A percentile compares a stretch with the other conserved stretches of the same genome.
Evolutionary conservation across 1,140 invertebrate species (phyloP).

Genomic region (Drosophila yakuba): DNA sequence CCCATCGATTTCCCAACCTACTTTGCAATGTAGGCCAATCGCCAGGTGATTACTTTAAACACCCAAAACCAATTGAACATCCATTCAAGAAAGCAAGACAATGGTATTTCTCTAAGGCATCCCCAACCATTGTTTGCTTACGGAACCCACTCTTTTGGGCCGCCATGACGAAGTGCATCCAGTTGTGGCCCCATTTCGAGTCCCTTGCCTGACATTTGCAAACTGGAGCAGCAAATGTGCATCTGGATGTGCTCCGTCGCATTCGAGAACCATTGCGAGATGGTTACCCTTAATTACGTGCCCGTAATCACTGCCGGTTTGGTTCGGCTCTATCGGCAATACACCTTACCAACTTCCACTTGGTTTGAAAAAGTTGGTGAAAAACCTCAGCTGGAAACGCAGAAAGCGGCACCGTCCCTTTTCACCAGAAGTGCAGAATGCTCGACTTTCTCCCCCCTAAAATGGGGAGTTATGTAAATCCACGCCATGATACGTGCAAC

Average conservation of each 20-base stretch:
- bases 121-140: constrained; percentile 26
- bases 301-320: constrained; percentile 33
- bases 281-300: constrained; percentile 66
- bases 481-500: constrained; percentile 44
- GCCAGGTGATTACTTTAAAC: neutral
- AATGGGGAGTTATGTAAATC: constrained; percentile 61
- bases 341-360: constrained; percentile 11
- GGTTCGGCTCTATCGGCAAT: constrained; percentile 39
- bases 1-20: neutral
- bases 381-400: constrained; percentile 43
- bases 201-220: constrained; percentile 56
- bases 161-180: constrained; percentile 37
- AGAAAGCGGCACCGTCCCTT: constrained; percentile 68
- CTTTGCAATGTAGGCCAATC: neutral
- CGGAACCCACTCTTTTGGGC: constrained; percentile 8
- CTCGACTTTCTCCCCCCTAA: constrained; percentile 60
- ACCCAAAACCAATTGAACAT: neutral
- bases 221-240: constrained; percentile 58
- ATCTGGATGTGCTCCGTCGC: constrained; percentile 56
- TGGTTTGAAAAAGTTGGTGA: neutral
- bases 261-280: constrained; percentile 62
- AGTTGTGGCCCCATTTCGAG: constrained; percentile 13
- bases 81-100: neutral
- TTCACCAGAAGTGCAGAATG: constrained; percentile 61
- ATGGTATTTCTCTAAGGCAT: neutral